Base-by-base conservation (phyloP, 2,797 vertebrate species). In the Rousettus madagascariensis region DNA sequence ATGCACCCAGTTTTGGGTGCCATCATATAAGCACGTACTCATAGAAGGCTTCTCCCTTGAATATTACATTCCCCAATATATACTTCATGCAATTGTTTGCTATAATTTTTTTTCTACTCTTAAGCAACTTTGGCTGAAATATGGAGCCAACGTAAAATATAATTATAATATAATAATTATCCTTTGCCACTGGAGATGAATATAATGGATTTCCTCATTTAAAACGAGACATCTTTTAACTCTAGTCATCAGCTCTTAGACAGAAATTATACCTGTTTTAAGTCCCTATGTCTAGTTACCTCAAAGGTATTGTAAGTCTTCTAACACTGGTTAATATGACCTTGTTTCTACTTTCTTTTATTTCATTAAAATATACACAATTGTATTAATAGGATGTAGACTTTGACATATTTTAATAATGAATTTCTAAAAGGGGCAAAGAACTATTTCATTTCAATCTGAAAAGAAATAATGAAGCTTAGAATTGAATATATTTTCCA, bases 71-170 rank as follows among this genome's bases (percentile, higher is more conserved):
- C 1, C 24, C n/a, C 9, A 15, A 66, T 11, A 7, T 57, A 59
- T 6, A 41, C 11, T 90, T 92, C 55, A 74, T 57, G 61, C 77
- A 55, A 94, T 71, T 66, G 86, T 59, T 95, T 38, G 17, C 90
- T 94, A 49, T 17, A 71, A 92, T 90, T 96, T 91, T 94, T 96
- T 94, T 96, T 75, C 13, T 78, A 79, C 78, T 86, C 63, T 96
- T 91, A 71, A 96, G 90, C 79, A 97, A 77, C n/a, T 65, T 66
- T 63, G 30, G 53, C n/a, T 98, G 95, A 98, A 98, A 95, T 96
- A 97, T 33, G n/a, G 36, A 91, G 77, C 57, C 53, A 74, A 83
- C 94, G 89, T 86, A 94, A 97, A 95, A 69, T 65, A 94, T 96
- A 95, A 95, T 96, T 97, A 95, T 65, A 95, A 63, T 51, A 72